Conservation (phyloP, 2,888 invertebrate genomes). For the Drosophila limbata region DNA sequence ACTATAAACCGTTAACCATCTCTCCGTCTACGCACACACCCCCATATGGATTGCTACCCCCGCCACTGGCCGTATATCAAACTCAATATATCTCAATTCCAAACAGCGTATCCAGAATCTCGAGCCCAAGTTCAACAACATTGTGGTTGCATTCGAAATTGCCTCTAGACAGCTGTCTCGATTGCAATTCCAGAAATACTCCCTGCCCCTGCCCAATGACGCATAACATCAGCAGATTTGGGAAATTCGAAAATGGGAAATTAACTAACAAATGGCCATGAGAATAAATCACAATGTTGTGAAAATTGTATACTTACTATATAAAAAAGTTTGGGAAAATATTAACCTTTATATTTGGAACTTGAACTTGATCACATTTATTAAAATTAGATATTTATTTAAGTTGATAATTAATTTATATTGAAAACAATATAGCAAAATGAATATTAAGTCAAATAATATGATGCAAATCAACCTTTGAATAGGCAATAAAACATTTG, state of each 20-base stretch:
- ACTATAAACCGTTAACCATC: constrained; percentile 35
- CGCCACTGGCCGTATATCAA: constrained; percentile 15
- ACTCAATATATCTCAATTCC: constrained; percentile 23
- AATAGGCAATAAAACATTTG: too few species aligned
- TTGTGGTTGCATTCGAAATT: constrained; percentile 22
- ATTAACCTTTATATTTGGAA: too few species aligned
- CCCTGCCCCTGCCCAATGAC: constrained; percentile 8
- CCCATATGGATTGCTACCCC: constrained; percentile 10
- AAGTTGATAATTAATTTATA: too few species aligned
- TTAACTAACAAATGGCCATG: constrained; percentile 11
- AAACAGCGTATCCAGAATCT: constrained; percentile 3
- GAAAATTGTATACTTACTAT: background rate
- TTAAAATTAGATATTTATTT: too few species aligned
- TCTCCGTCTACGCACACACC: constrained; percentile 10
- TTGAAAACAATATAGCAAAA: too few species aligned
- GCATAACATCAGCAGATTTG: constrained; percentile 19
- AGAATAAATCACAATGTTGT: background rate
- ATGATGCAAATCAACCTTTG: too few species aligned
- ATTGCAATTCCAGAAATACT: constrained; percentile 24
- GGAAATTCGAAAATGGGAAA: constrained; percentile 8
- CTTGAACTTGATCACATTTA: background rate
- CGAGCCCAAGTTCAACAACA: constrained; percentile 16
- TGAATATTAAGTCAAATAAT: too few species aligned
- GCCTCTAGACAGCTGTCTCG: constrained; percentile 42
- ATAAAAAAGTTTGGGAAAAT: background rate